These are phyloP conservation scores for Lymantria monacha DNA, from an alignment of 2,888 invertebrate species.

Conservation along the genomic window DNA sequence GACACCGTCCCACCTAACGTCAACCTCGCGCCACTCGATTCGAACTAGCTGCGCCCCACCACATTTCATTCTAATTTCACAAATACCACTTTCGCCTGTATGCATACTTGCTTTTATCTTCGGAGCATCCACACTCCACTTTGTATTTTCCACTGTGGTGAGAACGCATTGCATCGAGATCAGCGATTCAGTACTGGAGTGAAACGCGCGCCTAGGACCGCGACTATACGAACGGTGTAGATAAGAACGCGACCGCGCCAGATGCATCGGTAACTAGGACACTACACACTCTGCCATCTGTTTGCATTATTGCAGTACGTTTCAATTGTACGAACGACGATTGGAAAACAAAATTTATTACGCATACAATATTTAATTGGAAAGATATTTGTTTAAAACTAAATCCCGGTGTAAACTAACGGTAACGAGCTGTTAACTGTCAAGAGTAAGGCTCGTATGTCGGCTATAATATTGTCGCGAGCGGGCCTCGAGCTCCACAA, in stretches of 20 bases:
- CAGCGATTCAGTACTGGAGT: neutral
- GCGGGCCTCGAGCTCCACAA: constrained; percentile 77
- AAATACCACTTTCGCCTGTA: constrained; percentile 72
- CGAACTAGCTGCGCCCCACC: constrained; percentile 45
- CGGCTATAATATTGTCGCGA: constrained; percentile 73
- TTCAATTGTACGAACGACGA: constrained; percentile 27
- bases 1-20: constrained; percentile 31
- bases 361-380: constrained; percentile 12
- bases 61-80: constrained; percentile 61
- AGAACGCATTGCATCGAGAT: constrained; percentile 13
- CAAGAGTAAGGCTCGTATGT: constrained; percentile 62
- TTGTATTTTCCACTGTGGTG: constrained; percentile 26
- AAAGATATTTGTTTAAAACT: constrained; percentile 34
- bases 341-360: constrained; percentile 10
- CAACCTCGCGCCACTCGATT: constrained; percentile 42
- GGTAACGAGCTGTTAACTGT: constrained; percentile 48
- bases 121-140: constrained; percentile 52
- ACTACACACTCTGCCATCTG: constrained; percentile 65
- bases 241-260: constrained; percentile 56
- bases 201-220: constrained; percentile 29
- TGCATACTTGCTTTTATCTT: constrained; percentile 66
- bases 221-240: constrained; percentile 41
- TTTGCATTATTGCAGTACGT: constrained; percentile 54
- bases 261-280: constrained; percentile 72
- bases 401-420: constrained; percentile 36